Conservation (phyloP, 2,888 invertebrate species). For the Sesia bembeciformis region DNA sequence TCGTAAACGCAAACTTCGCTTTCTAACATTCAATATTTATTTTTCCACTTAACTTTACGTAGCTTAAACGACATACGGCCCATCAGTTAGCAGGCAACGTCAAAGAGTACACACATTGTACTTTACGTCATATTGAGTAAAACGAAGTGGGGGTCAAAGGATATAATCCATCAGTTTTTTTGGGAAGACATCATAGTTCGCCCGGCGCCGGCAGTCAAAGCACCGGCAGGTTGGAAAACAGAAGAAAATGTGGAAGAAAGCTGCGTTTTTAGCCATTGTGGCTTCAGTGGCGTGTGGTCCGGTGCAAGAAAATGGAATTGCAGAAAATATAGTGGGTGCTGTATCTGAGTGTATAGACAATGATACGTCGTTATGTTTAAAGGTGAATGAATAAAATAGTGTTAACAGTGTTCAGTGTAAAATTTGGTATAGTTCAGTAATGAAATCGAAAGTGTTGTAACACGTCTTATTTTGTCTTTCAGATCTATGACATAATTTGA, state of each 20-base stretch:
- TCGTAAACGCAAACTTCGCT: slow-evolving; percentile 63
- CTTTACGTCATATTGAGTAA: slow-evolving; percentile 52
- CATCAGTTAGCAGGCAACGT: slow-evolving; percentile 54
- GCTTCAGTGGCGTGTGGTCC: slow-evolving; percentile 52
- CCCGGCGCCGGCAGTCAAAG: slow-evolving; percentile 47
- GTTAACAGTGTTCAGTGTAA: not conserved
- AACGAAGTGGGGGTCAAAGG: slow-evolving; percentile 55
- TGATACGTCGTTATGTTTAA: slow-evolving; percentile 75
- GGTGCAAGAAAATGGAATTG: slow-evolving; percentile 50
- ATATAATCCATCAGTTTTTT: slow-evolving; percentile 67
- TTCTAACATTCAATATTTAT: slow-evolving; percentile 71
- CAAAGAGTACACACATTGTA: slow-evolving; percentile 41
- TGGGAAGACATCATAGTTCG: slow-evolving; percentile 61
- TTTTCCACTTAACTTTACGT: slow-evolving; percentile 69
- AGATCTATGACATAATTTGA: too few species aligned
- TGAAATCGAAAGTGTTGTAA: too few species aligned
- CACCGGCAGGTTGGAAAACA: slow-evolving; percentile 18
- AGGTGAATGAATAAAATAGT: slow-evolving; percentile 57
- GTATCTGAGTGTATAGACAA: slow-evolving; percentile 74
- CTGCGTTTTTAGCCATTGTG: slow-evolving; percentile 48
- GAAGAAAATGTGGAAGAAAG: slow-evolving; percentile 44
- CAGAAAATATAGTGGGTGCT: slow-evolving; percentile 59
- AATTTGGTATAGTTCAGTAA: too few species aligned
- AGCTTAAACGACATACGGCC: slow-evolving; percentile 26
- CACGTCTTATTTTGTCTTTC: too few species aligned